Evolutionary conservation across 2,113 vertebrate genomes (phyloP).

Genomic region (Empidonax alnorum): DNA sequence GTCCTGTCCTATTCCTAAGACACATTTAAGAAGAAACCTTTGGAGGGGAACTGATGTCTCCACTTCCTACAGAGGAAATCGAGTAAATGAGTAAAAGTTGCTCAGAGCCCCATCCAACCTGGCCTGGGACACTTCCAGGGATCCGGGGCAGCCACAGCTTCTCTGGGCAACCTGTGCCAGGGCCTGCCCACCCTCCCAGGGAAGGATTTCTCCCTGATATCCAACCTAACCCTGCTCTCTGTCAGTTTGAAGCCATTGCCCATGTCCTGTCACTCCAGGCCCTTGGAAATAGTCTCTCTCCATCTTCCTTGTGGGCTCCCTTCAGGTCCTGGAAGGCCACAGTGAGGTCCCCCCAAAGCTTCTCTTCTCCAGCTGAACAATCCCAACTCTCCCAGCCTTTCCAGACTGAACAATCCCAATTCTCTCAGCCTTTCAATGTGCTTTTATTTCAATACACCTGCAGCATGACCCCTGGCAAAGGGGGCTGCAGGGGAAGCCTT

Average conservation of each 20-base stretch:
- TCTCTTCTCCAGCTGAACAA: accelerated
- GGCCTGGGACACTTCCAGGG: not conserved
- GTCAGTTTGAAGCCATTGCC: not conserved
- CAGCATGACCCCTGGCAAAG: not conserved
- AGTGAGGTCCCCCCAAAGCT: not conserved
- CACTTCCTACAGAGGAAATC: not conserved
- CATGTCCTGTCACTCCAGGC: not conserved
- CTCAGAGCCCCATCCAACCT: not conserved
- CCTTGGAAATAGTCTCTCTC: not conserved
- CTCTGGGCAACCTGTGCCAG: not conserved
- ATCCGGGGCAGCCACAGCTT: not conserved
- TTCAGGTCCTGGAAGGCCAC: accelerated
- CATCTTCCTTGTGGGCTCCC: not conserved
- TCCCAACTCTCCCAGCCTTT: not conserved
- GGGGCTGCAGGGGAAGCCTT: not conserved
- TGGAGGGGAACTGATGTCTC: not conserved
- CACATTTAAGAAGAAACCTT: not conserved
- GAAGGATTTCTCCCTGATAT: not conserved
- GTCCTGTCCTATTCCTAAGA: not conserved
- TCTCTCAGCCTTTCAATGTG: not conserved
- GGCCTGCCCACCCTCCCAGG: not conserved
- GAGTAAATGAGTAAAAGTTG: not conserved
- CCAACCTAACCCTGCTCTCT: accelerated
- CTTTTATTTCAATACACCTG: not conserved
- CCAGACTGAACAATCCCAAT: not conserved